Base-by-base conservation (phyloP, 2,113 vertebrate genomes). In the Pithys albifrons region DNA sequence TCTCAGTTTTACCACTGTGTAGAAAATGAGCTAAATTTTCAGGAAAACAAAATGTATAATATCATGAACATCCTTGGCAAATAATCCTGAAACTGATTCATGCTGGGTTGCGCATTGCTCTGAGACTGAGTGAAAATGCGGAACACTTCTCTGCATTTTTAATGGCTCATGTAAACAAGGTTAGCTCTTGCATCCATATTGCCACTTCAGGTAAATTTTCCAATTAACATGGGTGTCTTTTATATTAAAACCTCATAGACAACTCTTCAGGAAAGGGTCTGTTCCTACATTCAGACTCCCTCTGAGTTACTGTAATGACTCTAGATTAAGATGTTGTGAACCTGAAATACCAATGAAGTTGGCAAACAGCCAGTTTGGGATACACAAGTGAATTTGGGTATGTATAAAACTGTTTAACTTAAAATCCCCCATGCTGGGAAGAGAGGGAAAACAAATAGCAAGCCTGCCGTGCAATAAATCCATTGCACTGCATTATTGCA, bases 241-340 rank as follows among this genome's bases (percentile, higher is more conserved):
- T 46, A 79, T 25, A 67, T 70, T 70, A 72, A 71, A 88, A 88
- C 88, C 65, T n/a, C 14, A 58, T 86, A 93, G 43, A 54, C 46
- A 85, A 1, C 5, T 49, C 19, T 79, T 2, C n/a, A 78, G 59
- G 49, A 94, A 88, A 64, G 16, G 22, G 25, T 59, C 46, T 70
- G 12, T 61, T 94, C 43, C 14, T 55, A 22, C 10, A 54, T 85
- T 81, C 52, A 28, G 46, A 3, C 31, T 91, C 35, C 22, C 35
- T 76, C 61, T 49, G 92, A 88, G 92, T 91, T 93, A 91, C 62
- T 51, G 9, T 85, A 93, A 61, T 88, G 92, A 90, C 79, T 97
- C 91, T 83, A 87, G 57, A 98, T 97, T 92, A 97, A 97, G 97
- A 95, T 1, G 1, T 95, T 96, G 76, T 24, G 55, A 95, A 86